Base-by-base conservation (phyloP, 35 echinoderm and acorn worm species). In the Apostichopus californicus region DNA sequence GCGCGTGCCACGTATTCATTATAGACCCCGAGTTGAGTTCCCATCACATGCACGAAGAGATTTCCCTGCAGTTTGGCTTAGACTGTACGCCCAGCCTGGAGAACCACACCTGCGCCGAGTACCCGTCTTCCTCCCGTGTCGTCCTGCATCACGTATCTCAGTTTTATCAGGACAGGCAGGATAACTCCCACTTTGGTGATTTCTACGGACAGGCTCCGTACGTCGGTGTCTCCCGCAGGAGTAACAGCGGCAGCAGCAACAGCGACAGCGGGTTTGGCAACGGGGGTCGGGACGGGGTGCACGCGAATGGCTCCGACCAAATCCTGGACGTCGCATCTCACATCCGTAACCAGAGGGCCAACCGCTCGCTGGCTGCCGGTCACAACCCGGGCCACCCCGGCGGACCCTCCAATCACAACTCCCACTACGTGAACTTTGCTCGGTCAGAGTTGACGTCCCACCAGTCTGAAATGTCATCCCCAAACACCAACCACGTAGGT, bases 181-280 rank as follows among this genome's bases (percentile, higher is more conserved):
- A 93, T 52, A 78, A 83, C 9, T 93, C 90, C 55, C 92, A 94
- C 58, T 94, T 91, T 91, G 97, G 85, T 5, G 92, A 99, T 26
- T 88, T 98, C 26, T 98, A 98, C 73, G 92, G 94, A 28, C 92
- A 94, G 54, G 90, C 93, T 10, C 87, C 93, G 6, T 99, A 95
- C 54, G 83, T 78, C 15, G 91, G 89, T 86, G 89, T 87, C 24
- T 89, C 94, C 5, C 23, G 90, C 12, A 58, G 95, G 8, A 96
- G 95, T 73, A 99, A 99, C 95, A 96, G 95, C 79, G 95, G 94
- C 54, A 99, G 97, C 73, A 99, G 97, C 87, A 99, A 96, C 59
- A 99, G 97, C 86, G 97, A 99, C 86, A 99, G 97, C 24, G 97
- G 95, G 8, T 96, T 99, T 90, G 97, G 97, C 18, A 96, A 98